These are phyloP conservation scores for Notechis scutatus DNA, from an alignment of 2,113 vertebrate species.

Conservation along the genomic window DNA sequence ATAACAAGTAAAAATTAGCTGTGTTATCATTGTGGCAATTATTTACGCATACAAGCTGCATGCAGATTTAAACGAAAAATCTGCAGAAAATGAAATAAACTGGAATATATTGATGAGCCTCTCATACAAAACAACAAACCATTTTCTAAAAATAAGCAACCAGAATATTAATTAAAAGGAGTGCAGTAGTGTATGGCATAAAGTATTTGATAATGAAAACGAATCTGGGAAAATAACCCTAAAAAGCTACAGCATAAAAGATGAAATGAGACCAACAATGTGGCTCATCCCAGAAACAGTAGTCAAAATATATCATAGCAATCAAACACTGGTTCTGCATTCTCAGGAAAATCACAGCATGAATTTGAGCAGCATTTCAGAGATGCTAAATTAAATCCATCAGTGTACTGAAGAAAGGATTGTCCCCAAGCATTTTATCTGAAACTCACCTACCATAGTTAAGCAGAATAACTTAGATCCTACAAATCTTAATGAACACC, in stretches of 20 bases:
- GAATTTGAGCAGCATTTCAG: not conserved
- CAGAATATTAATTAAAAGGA: not conserved
- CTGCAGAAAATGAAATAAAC: not conserved
- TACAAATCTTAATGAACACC: not conserved
- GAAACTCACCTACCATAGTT: not conserved
- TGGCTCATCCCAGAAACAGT: not conserved
- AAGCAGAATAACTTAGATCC: not conserved
- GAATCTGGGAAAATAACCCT: not conserved
- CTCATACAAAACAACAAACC: not conserved
- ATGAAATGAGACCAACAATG: not conserved
- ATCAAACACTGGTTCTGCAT: not conserved
- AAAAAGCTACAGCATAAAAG: not conserved
- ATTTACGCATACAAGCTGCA: not conserved
- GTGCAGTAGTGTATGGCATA: not conserved
- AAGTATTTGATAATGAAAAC: not conserved
- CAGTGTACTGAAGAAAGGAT: not conserved
- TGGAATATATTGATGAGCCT: not conserved
- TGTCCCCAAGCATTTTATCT: not conserved
- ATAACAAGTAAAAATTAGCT: not conserved
- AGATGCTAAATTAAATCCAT: not conserved
- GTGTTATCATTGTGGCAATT: not conserved
- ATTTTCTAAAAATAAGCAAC: not conserved
- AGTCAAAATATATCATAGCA: not conserved
- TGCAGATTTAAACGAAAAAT: not conserved
- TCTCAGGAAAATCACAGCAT: not conserved